Conservation (phyloP, 2,797 vertebrate genomes). For the Discoglossus pictus region DNA sequence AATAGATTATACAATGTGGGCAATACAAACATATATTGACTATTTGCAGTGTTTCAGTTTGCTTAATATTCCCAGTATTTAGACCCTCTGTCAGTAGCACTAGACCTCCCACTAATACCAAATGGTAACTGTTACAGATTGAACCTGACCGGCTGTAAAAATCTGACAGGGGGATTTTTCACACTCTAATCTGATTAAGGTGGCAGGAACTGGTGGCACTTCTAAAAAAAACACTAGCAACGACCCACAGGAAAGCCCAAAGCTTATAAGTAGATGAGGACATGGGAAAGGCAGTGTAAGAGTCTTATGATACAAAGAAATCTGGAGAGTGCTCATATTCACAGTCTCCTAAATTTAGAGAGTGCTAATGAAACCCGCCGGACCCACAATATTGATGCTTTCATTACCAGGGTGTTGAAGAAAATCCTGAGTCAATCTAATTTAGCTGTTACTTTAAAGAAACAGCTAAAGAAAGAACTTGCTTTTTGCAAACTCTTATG, state of each 20-base stretch:
- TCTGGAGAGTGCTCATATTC: too few species aligned
- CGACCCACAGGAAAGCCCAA: constrained; percentile 32
- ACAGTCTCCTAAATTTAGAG: too few species aligned
- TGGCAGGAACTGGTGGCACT: constrained; percentile 80
- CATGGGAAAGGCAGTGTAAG: constrained; percentile 11
- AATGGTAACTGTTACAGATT: constrained; percentile 81
- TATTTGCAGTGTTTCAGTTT: too few species aligned
- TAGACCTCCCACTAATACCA: constrained; percentile 47
- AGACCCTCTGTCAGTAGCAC: constrained; percentile 9
- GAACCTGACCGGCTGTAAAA: constrained; percentile 75
- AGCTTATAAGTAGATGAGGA: constrained; percentile 29
- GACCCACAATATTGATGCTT: too few species aligned
- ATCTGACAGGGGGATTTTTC: constrained; percentile 76
- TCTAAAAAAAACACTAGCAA: constrained; percentile 48
- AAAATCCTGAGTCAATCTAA: too few species aligned
- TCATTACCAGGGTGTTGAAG: too few species aligned
- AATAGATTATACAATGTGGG: too few species aligned
- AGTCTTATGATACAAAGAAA: not conserved
- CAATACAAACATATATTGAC: too few species aligned
- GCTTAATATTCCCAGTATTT: constrained; percentile 8
- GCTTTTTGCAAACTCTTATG: too few species aligned
- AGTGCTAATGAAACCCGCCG: too few species aligned
- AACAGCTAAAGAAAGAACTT: too few species aligned
- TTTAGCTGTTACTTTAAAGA: too few species aligned
- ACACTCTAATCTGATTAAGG: constrained; percentile 78